Evolutionary conservation across 2,113 vertebrate genomes (phyloP), one percentile per base, ranked within the genome.

Genomic region (Octodon degus): DNA sequence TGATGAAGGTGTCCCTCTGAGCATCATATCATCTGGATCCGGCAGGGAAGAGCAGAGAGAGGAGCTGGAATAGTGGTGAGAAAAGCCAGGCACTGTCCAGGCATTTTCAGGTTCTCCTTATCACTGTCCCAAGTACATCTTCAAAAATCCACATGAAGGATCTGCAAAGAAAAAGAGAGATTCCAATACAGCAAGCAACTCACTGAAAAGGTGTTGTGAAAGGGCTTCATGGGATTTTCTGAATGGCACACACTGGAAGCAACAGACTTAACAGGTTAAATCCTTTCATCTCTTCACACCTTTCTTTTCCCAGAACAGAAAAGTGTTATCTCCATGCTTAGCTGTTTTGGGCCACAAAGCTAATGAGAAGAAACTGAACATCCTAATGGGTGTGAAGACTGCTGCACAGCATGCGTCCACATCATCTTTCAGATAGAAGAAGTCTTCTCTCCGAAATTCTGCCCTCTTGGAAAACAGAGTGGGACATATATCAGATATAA

Each of bases 101-200:
- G 94, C 98, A 97, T 98, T 95, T 97, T 98, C 97, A 97, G 62
- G 82, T 97, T 97, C 89, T 96, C 67, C 80, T 50, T 67, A 22
- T 53, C 81, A 19, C 0, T 70, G 50, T 94, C 90, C 97, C 80
- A 88, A 89, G 32, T 2, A 27, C 92, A 94, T 94, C 97, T 95
- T 96, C 37, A 96, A 98, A 97, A 98, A 86, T 91, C 32, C 86
- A 95, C 0, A 1, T 9, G 76, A 30, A 96, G 86, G 90, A 95
- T 98, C 97, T 98, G 97, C 86, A 96, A 95, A 97, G 96, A 60
- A 91, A 94, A 70, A 65, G 12, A 91, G 63, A 95, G 90, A 95
- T 34, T 93, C 63, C 83, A 74, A 94, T 77, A 90, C 11, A 77
- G 95, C 37, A 32, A 95, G 65, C 58, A 94, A 91, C 68, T 96